These are phyloP conservation scores for Sprattus sprattus DNA, from an alignment of 2,113 vertebrate genomes.

Conservation along the genomic window DNA sequence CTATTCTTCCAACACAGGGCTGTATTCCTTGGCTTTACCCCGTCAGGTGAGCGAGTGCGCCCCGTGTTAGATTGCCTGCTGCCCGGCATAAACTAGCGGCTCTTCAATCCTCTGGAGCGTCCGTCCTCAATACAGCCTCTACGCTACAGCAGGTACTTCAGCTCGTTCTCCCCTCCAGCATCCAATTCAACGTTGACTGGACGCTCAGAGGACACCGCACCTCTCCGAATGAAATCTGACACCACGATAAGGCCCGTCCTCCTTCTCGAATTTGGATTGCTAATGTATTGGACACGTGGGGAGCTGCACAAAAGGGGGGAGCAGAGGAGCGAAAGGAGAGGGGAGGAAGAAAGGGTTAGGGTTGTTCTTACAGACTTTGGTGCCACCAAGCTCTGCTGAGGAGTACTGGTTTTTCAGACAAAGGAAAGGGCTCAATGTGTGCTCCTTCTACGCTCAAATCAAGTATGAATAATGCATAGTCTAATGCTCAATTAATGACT, in stretches of 20 bases:
- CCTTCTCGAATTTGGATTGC: conserved; percentile 56
- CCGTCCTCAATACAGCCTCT: conserved; percentile 13
- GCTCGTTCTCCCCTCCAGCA: conserved; percentile 40
- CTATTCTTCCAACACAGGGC: background rate
- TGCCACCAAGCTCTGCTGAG: conserved; percentile 73
- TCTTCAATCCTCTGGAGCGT: conserved; percentile 16
- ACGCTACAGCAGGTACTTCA: conserved; percentile 23
- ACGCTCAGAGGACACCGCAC: conserved; percentile 33
- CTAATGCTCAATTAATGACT: conserved; percentile 3
- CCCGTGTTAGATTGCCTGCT: background rate
- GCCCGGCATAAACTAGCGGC: background rate
- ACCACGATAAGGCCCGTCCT: conserved; percentile 43
- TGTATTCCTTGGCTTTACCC: conserved; percentile 11
- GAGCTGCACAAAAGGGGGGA: conserved; percentile 62
- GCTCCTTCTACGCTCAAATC: conserved; percentile 4
- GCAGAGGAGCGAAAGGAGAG: conserved; percentile 31
- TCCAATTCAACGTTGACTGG: conserved; percentile 32
- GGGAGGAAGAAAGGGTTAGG: conserved; percentile 42
- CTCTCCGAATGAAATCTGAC: conserved; percentile 68
- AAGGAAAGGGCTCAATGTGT: conserved; percentile 50
- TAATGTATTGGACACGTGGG: conserved; percentile 74
- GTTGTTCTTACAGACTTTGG: conserved; percentile 66
- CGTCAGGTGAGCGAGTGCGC: conserved; percentile 39
- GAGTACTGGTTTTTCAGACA: conserved; percentile 70
- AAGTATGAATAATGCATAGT: conserved; percentile 10